A percentile compares a stretch with the other conserved stretches of the same genome.
phyloP scores from a whole-genome alignment of 2,113 vertebrate species.

The Telmatochromis sp. region DNA sequence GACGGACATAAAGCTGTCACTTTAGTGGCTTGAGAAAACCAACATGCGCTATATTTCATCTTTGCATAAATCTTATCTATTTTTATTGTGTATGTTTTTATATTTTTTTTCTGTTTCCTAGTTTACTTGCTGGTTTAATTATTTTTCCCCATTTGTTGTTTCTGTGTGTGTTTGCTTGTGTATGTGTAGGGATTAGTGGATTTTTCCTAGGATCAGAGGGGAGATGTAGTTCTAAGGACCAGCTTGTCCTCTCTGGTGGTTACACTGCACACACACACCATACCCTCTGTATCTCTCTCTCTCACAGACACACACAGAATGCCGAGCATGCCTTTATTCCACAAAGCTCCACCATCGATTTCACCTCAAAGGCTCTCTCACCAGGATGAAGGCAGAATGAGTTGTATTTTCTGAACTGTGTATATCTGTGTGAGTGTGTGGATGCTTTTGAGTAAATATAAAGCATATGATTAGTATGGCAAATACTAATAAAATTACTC shows the following conservation, averaged over 20 bases:
- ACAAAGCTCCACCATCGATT: conserved; percentile 29
- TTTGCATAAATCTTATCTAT: neutral
- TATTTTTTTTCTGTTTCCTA: neutral
- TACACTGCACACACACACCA: neutral
- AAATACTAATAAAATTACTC: neutral
- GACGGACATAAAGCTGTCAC: neutral
- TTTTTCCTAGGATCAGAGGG: conserved; percentile 41
- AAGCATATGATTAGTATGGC: neutral
- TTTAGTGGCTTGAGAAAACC: neutral
- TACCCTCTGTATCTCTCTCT: neutral
- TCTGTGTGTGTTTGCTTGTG: neutral
- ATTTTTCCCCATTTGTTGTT: neutral
- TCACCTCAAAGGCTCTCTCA: conserved; percentile 7
- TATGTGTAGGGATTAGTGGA: conserved; percentile 24
- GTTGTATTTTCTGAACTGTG: neutral
- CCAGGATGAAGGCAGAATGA: neutral
- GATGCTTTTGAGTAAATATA: neutral
- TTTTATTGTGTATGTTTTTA: neutral
- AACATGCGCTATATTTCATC: neutral
- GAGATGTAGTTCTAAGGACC: conserved; percentile 42
- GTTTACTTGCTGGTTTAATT: neutral
- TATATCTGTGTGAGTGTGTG: neutral
- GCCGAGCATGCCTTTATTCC: conserved; percentile 2
- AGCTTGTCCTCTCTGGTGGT: conserved; percentile 17
- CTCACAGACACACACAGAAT: neutral